Conservation (phyloP, 1,140 invertebrate species). For the Ectropis grisescens region DNA sequence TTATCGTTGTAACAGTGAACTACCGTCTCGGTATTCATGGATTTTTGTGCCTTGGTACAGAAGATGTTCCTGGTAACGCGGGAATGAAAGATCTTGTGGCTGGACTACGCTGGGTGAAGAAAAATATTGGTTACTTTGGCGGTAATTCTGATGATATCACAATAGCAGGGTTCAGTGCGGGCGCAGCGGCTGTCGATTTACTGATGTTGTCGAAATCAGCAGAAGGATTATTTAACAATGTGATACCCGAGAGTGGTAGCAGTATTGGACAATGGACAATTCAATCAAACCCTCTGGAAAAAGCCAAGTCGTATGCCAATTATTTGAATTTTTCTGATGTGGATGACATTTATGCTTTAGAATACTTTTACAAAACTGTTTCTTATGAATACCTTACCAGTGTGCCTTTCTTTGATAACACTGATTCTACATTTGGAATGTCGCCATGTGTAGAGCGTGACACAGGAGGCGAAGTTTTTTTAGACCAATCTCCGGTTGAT, state of each 20-base stretch:
- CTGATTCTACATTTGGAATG: slow-evolving; percentile 20
- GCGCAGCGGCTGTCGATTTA: slow-evolving; percentile 22
- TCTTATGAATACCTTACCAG: slow-evolving; percentile 17
- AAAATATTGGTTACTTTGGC: slow-evolving; percentile 32
- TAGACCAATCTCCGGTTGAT: slow-evolving; percentile 27
- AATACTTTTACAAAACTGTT: slow-evolving; percentile 34
- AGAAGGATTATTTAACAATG: too few species aligned
- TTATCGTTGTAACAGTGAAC: slow-evolving; percentile 28
- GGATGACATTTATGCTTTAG: slow-evolving; percentile 23
- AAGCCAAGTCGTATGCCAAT: slow-evolving; percentile 27
- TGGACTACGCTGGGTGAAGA: slow-evolving; percentile 29
- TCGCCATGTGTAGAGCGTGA: slow-evolving; percentile 37
- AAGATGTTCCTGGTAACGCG: slow-evolving; percentile 28
- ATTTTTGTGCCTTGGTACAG: too few species aligned
- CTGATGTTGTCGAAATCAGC: slow-evolving; percentile 27
- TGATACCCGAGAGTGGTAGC: slow-evolving; percentile 33
- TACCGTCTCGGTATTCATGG: slow-evolving; percentile 27
- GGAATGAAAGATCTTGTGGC: slow-evolving; percentile 36
- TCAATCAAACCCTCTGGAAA: slow-evolving; percentile 27
- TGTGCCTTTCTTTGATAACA: slow-evolving; percentile 6
- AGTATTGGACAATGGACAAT: slow-evolving; percentile 19
- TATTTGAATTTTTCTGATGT: slow-evolving; percentile 19
- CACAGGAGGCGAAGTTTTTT: slow-evolving; percentile 26
- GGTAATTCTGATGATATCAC: slow-evolving; percentile 37
- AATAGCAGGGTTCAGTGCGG: slow-evolving; percentile 30